Evolutionary conservation across 1,140 invertebrate genomes (phyloP).

Genomic region (Archegozetes longisetosus): DNA sequence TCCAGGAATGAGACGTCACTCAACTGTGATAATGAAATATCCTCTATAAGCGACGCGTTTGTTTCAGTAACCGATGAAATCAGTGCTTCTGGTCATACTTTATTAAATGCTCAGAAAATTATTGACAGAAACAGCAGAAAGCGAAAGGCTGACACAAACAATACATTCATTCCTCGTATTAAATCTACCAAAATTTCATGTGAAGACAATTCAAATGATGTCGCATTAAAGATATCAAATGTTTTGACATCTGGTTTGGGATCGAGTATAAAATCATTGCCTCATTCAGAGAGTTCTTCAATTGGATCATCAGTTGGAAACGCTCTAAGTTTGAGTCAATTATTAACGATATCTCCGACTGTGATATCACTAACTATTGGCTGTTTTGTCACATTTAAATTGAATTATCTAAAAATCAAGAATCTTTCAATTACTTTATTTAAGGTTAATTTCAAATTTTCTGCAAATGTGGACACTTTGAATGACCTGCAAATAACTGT

Average conservation of each 20-base stretch:
- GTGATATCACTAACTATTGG: not conserved
- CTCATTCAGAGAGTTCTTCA: not conserved
- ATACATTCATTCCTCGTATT: too few species aligned
- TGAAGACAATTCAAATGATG: not conserved
- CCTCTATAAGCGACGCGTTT: not conserved
- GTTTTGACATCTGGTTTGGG: not conserved
- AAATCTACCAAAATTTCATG: not conserved
- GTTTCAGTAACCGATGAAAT: not conserved
- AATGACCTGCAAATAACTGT: not conserved
- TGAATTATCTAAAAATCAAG: not conserved
- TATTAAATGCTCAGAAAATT: not conserved
- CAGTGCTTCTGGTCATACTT: not conserved
- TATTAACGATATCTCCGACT: not conserved
- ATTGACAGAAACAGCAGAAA: not conserved
- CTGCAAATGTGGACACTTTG: not conserved
- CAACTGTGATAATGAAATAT: not conserved
- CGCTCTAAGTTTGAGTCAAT: not conserved
- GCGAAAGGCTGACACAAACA: not conserved
- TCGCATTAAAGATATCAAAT: not conserved
- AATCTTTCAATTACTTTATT: not conserved
- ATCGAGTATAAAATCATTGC: not conserved
- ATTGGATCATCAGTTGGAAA: not conserved
- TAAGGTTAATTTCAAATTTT: not conserved
- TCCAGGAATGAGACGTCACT: too few species aligned
- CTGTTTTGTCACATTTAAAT: not conserved